These are phyloP conservation scores for Drosophila ochracea DNA, from an alignment of 2,888 invertebrate species.

Conservation along the genomic window DNA sequence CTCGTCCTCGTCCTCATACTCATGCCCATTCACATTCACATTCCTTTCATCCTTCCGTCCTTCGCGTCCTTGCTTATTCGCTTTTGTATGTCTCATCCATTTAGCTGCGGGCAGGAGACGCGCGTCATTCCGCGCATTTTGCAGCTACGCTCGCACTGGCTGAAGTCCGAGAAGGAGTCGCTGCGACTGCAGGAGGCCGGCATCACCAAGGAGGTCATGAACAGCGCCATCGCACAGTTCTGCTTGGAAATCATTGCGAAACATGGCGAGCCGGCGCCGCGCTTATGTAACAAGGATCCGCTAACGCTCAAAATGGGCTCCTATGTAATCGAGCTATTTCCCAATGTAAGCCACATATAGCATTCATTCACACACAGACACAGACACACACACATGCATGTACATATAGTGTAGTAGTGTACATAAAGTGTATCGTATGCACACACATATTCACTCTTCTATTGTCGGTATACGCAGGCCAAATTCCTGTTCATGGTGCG, in stretches of 20 bases:
- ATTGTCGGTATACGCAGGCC: constrained; percentile 85
- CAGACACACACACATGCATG: background rate
- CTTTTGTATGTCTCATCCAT: constrained; percentile 48
- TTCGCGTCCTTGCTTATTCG: constrained; percentile 35
- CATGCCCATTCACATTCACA: background rate
- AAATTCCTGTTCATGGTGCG: constrained; percentile 99
- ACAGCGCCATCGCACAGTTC: constrained; percentile 98
- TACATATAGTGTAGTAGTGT: background rate
- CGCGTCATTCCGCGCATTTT: constrained; percentile 98
- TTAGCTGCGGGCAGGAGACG: constrained; percentile 97
- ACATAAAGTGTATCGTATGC: constrained; percentile 6
- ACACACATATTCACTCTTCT: background rate
- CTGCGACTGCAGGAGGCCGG: constrained; percentile 96
- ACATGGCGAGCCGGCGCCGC: constrained; percentile 97
- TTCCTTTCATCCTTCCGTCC: constrained; percentile 28
- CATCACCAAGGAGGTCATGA: constrained; percentile 95
- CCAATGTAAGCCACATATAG: constrained; percentile 87
- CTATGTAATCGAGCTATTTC: constrained; percentile 97
- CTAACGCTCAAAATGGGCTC: constrained; percentile 98
- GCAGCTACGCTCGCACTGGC: constrained; percentile 98
- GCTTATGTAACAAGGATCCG: constrained; percentile 99
- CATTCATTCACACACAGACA: background rate
- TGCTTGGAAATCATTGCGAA: constrained; percentile 97
- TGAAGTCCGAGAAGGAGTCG: constrained; percentile 96
- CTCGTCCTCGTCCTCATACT: background rate